Conservation (phyloP, 2,888 invertebrate species). For the Resseliella maxima region DNA sequence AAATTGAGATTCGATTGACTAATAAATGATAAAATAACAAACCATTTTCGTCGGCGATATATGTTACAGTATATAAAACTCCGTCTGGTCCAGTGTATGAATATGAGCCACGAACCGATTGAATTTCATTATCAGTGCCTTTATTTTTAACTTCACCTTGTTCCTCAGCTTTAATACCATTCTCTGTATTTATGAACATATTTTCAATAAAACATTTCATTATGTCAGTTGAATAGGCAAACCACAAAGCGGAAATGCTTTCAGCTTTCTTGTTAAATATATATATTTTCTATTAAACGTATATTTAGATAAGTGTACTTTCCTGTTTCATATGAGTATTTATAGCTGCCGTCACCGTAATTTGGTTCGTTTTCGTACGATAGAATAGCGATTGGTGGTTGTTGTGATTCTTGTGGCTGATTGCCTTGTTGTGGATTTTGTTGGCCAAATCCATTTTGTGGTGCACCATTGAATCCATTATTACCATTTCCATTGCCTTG, state of each 20-base stretch:
- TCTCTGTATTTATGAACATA: constrained; percentile 65
- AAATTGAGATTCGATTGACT: constrained; percentile 58
- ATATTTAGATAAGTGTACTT: no score
- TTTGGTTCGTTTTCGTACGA: constrained; percentile 71
- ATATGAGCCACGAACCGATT: constrained; percentile 72
- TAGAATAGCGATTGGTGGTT: constrained; percentile 70
- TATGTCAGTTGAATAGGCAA: not conserved
- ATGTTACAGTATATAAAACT: constrained; percentile 71
- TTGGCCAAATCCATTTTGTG: constrained; percentile 59
- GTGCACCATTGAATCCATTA: constrained; percentile 58
- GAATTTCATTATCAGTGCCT: constrained; percentile 70
- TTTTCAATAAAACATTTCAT: not conserved
- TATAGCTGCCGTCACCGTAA: constrained; percentile 72
- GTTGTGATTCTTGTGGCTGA: constrained; percentile 62
- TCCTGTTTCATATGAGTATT: constrained; percentile 66
- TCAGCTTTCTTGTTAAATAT: constrained; percentile 69
- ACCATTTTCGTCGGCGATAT: constrained; percentile 76
- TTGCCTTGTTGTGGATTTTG: constrained; percentile 61
- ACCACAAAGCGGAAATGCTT: not conserved
- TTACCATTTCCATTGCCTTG: constrained; percentile 62
- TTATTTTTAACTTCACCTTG: constrained; percentile 73
- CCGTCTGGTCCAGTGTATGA: constrained; percentile 77
- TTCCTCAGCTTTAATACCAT: constrained; percentile 74
- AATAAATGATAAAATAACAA: constrained; percentile 69
- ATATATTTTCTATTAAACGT: not conserved